A percentile compares a stretch with the other conserved stretches of the same genome.
phyloP scores from a whole-genome alignment of 2,797 vertebrate genomes.

The Chrysolophus pictus region DNA sequence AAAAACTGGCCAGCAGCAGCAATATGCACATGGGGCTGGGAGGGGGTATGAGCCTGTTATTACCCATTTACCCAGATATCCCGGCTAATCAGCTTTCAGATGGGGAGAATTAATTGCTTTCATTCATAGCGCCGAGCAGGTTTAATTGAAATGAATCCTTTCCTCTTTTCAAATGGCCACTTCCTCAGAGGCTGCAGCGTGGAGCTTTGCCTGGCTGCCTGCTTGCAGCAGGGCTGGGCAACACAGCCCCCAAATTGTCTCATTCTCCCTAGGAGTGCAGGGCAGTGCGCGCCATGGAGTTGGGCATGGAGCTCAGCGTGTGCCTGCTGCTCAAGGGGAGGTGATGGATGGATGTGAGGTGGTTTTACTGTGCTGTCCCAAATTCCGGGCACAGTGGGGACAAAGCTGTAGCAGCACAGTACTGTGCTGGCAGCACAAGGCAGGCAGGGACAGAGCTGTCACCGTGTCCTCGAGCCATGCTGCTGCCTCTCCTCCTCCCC shows the following conservation, averaged over 20 bases:
- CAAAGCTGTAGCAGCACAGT: not conserved
- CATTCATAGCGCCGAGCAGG: slow-evolving; percentile 41
- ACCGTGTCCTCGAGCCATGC: not conserved
- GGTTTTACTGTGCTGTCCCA: not conserved
- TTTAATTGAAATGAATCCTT: slow-evolving; percentile 75
- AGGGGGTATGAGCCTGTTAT: slow-evolving; percentile 68
- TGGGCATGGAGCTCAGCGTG: not conserved
- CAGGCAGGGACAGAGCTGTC: not conserved
- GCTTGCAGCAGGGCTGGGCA: not conserved
- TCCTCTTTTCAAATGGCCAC: slow-evolving; percentile 34
- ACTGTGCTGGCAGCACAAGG: not conserved
- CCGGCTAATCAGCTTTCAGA: slow-evolving; percentile 75
- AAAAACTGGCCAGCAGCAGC: not conserved
- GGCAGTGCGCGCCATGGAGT: rapidly evolving
- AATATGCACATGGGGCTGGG: not conserved
- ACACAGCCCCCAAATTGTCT: rapidly evolving
- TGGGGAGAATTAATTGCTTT: slow-evolving; percentile 77
- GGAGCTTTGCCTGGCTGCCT: not conserved
- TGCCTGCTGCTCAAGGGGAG: not conserved
- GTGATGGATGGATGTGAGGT: not conserved
- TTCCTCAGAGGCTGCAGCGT: not conserved
- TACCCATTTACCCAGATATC: slow-evolving; percentile 74
- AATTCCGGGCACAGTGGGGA: not conserved
- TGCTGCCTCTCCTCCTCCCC: not conserved
- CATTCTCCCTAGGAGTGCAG: rapidly evolving